Evolutionary conservation across 2,113 vertebrate genomes (phyloP).

Genomic region (Dromiciops gliroides): DNA sequence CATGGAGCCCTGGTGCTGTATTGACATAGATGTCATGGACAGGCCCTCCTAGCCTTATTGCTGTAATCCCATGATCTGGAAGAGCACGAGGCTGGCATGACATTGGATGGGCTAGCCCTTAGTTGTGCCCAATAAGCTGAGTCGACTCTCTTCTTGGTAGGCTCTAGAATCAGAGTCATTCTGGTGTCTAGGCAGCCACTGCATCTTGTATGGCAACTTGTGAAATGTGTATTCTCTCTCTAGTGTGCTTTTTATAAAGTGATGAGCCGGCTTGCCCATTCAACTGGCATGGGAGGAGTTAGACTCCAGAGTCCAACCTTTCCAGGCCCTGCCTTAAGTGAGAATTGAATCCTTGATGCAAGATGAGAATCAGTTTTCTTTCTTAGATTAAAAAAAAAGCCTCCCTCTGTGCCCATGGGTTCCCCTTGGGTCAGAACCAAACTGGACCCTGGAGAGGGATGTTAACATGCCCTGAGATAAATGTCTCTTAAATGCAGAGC

Average conservation of each 20-base stretch:
- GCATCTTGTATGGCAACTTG: neutral
- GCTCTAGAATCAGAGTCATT: no score
- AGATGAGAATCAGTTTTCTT: constrained; percentile 26
- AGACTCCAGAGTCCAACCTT: neutral
- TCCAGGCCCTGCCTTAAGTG: neutral
- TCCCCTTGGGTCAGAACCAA: neutral
- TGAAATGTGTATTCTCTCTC: neutral
- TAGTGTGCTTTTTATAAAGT: neutral
- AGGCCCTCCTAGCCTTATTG: no score
- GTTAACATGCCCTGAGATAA: neutral
- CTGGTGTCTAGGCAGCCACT: neutral
- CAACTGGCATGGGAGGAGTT: neutral
- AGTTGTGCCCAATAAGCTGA: no score
- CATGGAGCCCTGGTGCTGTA: no score
- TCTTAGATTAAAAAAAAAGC: constrained; percentile 43
- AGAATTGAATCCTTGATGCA: constrained; percentile 41
- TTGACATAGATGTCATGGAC: no score
- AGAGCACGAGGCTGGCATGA: no score
- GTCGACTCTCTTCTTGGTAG: no score
- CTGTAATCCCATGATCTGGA: no score
- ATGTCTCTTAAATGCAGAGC: neutral
- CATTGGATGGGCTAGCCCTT: no score
- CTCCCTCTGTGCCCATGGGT: constrained; percentile 10
- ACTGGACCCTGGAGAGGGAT: neutral
- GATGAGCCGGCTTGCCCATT: neutral